Conservation (phyloP, 1,140 invertebrate species). For the Camponotus vicinus region DNA sequence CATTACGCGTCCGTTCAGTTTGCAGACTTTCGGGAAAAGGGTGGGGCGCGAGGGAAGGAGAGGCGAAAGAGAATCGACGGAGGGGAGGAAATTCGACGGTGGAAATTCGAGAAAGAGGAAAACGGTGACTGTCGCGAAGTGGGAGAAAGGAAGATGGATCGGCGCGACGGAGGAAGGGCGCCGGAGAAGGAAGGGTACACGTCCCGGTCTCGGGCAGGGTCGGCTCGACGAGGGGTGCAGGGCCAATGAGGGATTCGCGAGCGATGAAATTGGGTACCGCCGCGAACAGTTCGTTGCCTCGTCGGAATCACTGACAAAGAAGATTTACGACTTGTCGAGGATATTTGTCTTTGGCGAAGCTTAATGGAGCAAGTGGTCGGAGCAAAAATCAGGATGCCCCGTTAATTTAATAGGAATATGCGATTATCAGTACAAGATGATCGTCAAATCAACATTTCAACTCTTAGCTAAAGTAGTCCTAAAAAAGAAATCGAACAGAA, state of each 20-base stretch:
- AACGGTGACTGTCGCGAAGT: constrained; percentile 52
- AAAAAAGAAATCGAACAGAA: not conserved
- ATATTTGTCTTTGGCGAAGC: constrained; percentile 20
- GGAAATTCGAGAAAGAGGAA: constrained; percentile 66
- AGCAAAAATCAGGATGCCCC: not conserved
- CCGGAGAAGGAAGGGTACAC: not conserved
- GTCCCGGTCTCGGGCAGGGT: constrained; percentile 44
- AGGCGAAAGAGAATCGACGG: constrained; percentile 39
- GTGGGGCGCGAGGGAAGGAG: constrained; percentile 1
- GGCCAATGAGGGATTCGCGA: constrained; percentile 57
- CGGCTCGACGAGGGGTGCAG: constrained; percentile 77
- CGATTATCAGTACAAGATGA: not conserved
- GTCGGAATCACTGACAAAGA: constrained; percentile 20
- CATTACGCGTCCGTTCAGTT: constrained; percentile 78
- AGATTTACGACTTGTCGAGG: constrained; percentile 33
- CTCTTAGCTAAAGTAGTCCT: not conserved
- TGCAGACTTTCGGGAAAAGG: constrained; percentile 71
- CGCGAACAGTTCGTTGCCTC: constrained; percentile 25
- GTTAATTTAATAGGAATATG: not conserved
- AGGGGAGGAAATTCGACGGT: constrained; percentile 54
- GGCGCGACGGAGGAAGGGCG: constrained; percentile 75
- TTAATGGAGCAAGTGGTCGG: not conserved
- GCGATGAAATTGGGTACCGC: constrained; percentile 28
- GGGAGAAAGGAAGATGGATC: constrained; percentile 76
- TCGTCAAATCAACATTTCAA: not conserved